Evolutionary conservation across 2,797 vertebrate species (phyloP), one percentile per base, ranked within the genome.

Genomic region (Martes flavigula): DNA sequence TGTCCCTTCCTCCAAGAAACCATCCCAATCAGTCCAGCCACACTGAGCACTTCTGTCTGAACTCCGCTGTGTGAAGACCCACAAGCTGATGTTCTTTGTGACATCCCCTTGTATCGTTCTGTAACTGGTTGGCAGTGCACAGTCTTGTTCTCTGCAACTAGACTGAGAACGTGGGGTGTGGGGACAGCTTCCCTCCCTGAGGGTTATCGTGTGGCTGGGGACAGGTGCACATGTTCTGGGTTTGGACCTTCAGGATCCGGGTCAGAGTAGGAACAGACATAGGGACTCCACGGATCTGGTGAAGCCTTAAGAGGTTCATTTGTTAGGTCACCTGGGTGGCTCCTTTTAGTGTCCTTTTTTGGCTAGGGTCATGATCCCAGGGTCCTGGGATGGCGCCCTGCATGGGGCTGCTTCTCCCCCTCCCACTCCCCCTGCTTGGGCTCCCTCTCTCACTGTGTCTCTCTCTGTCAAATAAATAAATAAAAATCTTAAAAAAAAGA

Each of bases 1-100:
- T 35, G 51, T 35, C 43, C 13, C 21, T 51, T 88, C 60, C 43
- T 82, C 46, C 75, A 43, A 0, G 13, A 86, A 40, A 35, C 10
- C 15, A 46, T 17, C 30, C 38, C 25, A 5, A 1, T 54, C 48
- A 25, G 64, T 40, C 70, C 40, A 27, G 14, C 35, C 18, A 27
- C 43, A 9, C 0, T 0, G 32, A 46, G 17, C 0, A 2, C 35
- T 38, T 51, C 56, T 51, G 30, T 30, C 17, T 35, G n/a, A 15
- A 64, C 72, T 35, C 38, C 27, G 75, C 68, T 62, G 35, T 3
- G n/a, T 11, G 18, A 79, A 70, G 73, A 86, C 40, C 17, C 35
- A 30, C 10, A 3, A 77, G 60, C 20, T 12, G 14, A 9, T 12
- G 40, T 18, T 72, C 82, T 27, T 70, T 7, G 5, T 56, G 51